phyloP scores from a whole-genome alignment of 2,797 vertebrate genomes.

The Glossophaga mutica region DNA sequence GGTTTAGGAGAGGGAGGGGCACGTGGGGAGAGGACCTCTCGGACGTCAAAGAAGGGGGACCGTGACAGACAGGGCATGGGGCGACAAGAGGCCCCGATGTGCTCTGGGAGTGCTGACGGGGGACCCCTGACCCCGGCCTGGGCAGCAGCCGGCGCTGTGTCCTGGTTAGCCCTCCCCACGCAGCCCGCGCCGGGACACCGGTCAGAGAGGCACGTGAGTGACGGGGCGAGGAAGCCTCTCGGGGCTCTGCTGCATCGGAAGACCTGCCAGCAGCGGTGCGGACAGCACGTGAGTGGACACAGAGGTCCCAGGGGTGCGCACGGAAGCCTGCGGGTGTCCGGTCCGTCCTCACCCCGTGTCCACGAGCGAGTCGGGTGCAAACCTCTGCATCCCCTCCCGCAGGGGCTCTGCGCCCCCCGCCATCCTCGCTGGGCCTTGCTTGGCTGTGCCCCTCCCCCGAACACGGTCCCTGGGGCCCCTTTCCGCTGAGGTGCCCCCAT shows the following conservation, averaged over 20 bases:
- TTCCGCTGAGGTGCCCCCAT: fast-evolving
- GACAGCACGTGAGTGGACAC: not conserved
- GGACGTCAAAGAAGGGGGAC: not conserved
- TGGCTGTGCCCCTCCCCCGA: not conserved
- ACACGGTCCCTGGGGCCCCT: not conserved
- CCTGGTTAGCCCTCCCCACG: fast-evolving
- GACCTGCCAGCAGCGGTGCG: fast-evolving
- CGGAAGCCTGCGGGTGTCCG: not conserved
- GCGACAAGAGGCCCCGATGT: not conserved
- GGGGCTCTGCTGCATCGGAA: not conserved
- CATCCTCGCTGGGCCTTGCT: fast-evolving
- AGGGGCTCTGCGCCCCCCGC: fast-evolving
- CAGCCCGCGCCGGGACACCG: not conserved
- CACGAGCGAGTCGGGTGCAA: not conserved
- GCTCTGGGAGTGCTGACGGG: not conserved
- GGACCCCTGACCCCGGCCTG: not conserved
- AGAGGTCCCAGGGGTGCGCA: not conserved
- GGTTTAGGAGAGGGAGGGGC: not conserved
- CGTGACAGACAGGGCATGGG: not conserved
- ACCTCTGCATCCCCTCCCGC: not conserved
- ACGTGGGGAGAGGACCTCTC: not conserved
- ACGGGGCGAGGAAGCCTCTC: not conserved
- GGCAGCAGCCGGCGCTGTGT: not conserved
- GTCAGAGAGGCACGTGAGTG: not conserved
- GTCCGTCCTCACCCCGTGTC: fast-evolving